These are phyloP conservation scores for Corapipo altera DNA, from an alignment of 2,113 vertebrate genomes.

Conservation along the genomic window DNA sequence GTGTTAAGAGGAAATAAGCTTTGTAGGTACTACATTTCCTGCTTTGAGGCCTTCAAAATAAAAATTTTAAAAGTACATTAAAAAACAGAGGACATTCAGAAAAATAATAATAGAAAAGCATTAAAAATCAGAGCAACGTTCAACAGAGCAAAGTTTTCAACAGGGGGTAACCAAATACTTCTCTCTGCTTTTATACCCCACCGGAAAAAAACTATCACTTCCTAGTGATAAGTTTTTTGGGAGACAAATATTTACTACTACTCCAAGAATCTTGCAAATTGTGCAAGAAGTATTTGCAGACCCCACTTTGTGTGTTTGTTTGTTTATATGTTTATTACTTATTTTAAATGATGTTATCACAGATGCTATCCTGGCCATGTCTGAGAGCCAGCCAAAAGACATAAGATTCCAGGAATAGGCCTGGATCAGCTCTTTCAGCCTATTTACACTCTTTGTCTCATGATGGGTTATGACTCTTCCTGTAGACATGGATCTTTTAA, in stretches of 20 bases:
- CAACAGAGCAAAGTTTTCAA: not conserved
- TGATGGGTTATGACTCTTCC: not conserved
- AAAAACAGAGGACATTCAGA: not conserved
- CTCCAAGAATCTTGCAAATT: not conserved
- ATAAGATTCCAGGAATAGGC: not conserved
- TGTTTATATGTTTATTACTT: not conserved
- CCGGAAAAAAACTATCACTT: not conserved
- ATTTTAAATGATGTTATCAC: not conserved
- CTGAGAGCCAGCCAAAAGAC: not conserved
- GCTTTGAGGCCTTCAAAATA: not conserved
- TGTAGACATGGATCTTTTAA: not conserved
- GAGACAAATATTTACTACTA: not conserved
- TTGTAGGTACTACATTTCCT: not conserved
- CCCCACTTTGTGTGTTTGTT: too few species aligned
- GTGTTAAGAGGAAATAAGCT: not conserved
- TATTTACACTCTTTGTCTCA: not conserved
- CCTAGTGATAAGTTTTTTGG: not conserved
- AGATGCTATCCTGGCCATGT: not conserved
- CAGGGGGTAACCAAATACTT: not conserved
- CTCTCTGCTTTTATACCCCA: not conserved
- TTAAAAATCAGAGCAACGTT: not conserved
- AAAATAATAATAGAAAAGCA: not conserved
- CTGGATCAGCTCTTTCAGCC: not conserved
- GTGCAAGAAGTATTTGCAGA: not conserved
- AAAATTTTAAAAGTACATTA: not conserved